phyloP scores from a whole-genome alignment of 2,888 invertebrate genomes.

The Noctua fimbriata region DNA sequence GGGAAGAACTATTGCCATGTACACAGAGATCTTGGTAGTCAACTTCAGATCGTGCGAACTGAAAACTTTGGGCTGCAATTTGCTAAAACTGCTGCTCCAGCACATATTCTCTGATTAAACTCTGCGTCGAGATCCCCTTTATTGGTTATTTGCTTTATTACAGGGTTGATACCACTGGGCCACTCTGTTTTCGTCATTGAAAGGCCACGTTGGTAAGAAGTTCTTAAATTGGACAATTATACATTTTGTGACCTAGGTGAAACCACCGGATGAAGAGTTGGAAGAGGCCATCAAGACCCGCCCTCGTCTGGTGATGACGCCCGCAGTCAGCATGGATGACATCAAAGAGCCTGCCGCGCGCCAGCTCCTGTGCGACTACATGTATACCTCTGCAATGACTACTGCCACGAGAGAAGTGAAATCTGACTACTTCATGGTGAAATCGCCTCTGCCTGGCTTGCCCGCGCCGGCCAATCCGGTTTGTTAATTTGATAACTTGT shows the following conservation, averaged over 20 bases:
- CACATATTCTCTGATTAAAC: too few species aligned
- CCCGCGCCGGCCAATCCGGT: conserved; percentile 71
- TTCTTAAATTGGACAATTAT: background rate
- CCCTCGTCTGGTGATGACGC: conserved; percentile 80
- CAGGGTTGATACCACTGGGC: background rate
- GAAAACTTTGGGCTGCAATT: too few species aligned
- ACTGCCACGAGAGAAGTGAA: conserved; percentile 53
- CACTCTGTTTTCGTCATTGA: background rate
- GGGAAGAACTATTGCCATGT: too few species aligned
- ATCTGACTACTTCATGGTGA: conserved; percentile 54
- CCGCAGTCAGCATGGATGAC: conserved; percentile 79
- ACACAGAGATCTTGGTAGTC: too few species aligned
- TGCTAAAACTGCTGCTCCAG: too few species aligned
- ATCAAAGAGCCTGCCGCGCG: conserved; percentile 68
- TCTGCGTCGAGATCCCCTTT: too few species aligned
- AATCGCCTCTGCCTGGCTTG: conserved; percentile 65
- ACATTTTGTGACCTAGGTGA: conserved; percentile 16
- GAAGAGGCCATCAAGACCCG: conserved; percentile 71
- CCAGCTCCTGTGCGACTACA: conserved; percentile 69
- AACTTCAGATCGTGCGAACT: too few species aligned
- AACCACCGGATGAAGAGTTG: conserved; percentile 64
- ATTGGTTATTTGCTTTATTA: too few species aligned
- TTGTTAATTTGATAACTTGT: conserved; percentile 7
- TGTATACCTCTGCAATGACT: conserved; percentile 73
- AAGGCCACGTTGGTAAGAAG: background rate